Percentiles rank a stretch among this genome's conserved stretches.
Conservation (phyloP, 2,888 invertebrate species). For the Stegophylla sp. region DNA sequence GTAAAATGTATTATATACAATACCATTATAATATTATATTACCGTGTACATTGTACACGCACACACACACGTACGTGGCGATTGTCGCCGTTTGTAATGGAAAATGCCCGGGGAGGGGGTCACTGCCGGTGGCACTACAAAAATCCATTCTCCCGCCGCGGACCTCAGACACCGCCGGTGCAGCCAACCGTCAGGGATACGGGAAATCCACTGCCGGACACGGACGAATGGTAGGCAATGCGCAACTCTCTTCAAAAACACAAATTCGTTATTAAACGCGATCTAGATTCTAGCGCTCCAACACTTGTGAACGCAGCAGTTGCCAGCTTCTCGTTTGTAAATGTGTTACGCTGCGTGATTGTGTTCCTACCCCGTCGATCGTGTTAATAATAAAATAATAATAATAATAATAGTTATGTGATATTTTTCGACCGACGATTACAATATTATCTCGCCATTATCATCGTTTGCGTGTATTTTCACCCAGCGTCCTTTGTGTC, state of each 20-base stretch:
- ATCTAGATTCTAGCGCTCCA: conserved; percentile 36
- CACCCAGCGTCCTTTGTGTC: background rate
- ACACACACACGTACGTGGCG: background rate
- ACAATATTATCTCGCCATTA: background rate
- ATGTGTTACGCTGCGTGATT: conserved; percentile 1
- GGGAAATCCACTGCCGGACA: conserved; percentile 30
- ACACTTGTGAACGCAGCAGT: conserved; percentile 17
- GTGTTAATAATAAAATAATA: background rate
- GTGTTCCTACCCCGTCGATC: background rate
- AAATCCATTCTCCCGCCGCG: conserved; percentile 39
- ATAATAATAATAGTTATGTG: too few relatives aligned
- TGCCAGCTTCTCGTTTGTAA: background rate
- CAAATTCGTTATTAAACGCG: conserved; percentile 56
- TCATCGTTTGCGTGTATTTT: background rate
- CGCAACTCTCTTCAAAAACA: conserved; percentile 40
- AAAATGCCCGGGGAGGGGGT: background rate
- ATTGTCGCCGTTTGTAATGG: too few relatives aligned
- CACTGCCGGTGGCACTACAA: background rate
- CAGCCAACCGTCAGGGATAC: background rate
- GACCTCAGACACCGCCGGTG: background rate
- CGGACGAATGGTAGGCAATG: background rate
- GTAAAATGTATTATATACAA: too few relatives aligned
- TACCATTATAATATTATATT: too few relatives aligned
- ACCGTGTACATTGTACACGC: background rate
- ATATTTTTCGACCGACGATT: too few relatives aligned